Conservation (phyloP, 2,113 vertebrate genomes). For the Thymallus thymallus region DNA sequence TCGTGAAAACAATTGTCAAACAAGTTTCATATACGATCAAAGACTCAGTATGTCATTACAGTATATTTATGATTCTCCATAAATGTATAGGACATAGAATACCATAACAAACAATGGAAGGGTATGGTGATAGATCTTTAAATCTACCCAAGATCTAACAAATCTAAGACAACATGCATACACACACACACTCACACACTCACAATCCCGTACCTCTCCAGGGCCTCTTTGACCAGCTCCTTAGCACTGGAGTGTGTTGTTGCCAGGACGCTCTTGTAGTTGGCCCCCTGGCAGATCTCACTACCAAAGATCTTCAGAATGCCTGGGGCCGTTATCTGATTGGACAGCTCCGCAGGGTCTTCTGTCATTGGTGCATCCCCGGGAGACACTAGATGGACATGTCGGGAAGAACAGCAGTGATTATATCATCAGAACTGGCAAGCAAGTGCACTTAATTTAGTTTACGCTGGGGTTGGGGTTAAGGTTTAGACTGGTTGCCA, state of each 20-base stretch:
- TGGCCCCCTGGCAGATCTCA: conserved; percentile 76
- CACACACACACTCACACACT: conserved; percentile 9
- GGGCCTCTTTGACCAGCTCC: conserved; percentile 80
- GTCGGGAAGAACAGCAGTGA: not conserved
- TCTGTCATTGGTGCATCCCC: conserved; percentile 45
- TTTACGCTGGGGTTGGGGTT: not conserved
- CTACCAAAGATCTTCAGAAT: conserved; percentile 81
- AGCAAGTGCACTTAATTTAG: not conserved
- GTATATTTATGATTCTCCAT: no score
- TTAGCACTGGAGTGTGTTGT: conserved; percentile 76
- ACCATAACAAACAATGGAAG: no score
- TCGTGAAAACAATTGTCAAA: conserved; percentile 9
- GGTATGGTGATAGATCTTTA: no score
- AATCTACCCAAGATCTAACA: not conserved
- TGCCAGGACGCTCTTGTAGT: conserved; percentile 79
- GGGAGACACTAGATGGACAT: conserved; percentile 32
- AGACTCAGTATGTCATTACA: not conserved
- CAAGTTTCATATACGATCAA: conserved; percentile 7
- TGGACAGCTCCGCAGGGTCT: conserved; percentile 78
- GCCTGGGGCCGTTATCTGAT: conserved; percentile 76
- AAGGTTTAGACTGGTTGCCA: not conserved
- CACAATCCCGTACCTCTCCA: conserved; percentile 69
- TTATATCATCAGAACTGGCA: not conserved
- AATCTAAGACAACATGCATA: not conserved
- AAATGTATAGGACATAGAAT: not conserved